Conservation (phyloP, 64 coral and sea anemone genomes). For the Dendrophyllia cribrosa region DNA sequence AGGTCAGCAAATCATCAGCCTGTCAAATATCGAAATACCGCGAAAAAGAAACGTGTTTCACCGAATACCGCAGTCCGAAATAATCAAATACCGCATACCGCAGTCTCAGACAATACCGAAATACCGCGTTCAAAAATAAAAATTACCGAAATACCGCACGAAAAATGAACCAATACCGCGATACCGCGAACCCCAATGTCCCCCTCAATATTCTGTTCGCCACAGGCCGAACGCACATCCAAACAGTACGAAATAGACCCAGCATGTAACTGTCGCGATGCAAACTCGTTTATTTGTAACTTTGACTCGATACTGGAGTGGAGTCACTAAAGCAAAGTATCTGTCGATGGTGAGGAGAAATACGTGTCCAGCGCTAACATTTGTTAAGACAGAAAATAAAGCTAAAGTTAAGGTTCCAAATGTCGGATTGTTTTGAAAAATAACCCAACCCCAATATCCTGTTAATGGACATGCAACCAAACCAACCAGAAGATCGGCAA, state of each 20-base stretch:
- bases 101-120: too few species aligned
- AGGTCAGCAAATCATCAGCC: too few species aligned
- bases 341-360: slow-evolving; percentile 52
- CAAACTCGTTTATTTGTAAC: not conserved
- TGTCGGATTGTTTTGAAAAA: not conserved
- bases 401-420: not conserved
- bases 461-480: not conserved
- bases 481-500: slow-evolving; percentile 54
- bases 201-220: not conserved
- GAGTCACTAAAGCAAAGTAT: slow-evolving; percentile 9
- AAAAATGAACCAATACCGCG: too few species aligned
- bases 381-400: not conserved
- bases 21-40: too few species aligned
- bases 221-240: not conserved
- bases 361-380: slow-evolving; percentile 2
- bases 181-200: too few species aligned
- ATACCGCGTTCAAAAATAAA: too few species aligned
- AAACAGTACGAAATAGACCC: not conserved
- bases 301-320: slow-evolving; percentile 11
- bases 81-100: too few species aligned
- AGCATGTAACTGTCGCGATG: not conserved
- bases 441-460: not conserved
- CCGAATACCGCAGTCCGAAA: too few species aligned
- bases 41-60: too few species aligned
- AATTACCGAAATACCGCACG: too few species aligned